Base-by-base conservation (phyloP, 2,888 invertebrate species). In the Papilio protenor region DNA sequence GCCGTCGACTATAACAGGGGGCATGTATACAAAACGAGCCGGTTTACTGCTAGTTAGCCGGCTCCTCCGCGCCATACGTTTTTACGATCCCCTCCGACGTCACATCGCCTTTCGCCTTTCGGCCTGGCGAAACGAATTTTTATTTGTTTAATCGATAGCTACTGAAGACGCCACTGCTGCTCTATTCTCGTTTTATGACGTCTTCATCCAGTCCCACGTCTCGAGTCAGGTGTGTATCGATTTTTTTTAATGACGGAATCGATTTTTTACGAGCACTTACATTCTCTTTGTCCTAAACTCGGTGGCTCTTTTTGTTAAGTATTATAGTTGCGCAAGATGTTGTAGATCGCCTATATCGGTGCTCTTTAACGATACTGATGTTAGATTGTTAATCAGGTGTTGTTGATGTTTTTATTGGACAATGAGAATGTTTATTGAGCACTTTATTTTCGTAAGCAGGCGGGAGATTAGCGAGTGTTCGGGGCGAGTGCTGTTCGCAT, bases 71-170 rank as follows among this genome's bases (percentile, higher is more conserved):
- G 91, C 94, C 91, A 92, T 94, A 93, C 92, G 90, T 85, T 94
- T 94, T 94, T 94, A 94, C 90, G 94, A 94, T 69, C 66, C 88
- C 88, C 88, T 89, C 89, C 87, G 87, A 88, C 92, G 90, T 93
- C 92, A 92, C 90, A 88, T 91, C 90, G 92, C 92, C 91, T 91
- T 92, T 91, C 89, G 92, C 91, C 92, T 93, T 93, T 92, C 90
- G 92, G 90, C 87, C 87, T 86, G 89, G 93, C 93, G 91, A 94
- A 93, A 92, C 92, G 88, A 84, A 86, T 92, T 93, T 94, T 93
- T 93, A 94, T 94, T 94, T 93, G 94, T 94, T 94, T 94, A 94
- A 94, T 94, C 94, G 92, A 94, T 94, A 90, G 86, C 87, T 91
- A 90, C 91, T 90, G 90, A 93, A 93, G 92, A 92, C 89, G 89